Conservation (phyloP, 1,140 invertebrate species). For the Ericerus pela region DNA sequence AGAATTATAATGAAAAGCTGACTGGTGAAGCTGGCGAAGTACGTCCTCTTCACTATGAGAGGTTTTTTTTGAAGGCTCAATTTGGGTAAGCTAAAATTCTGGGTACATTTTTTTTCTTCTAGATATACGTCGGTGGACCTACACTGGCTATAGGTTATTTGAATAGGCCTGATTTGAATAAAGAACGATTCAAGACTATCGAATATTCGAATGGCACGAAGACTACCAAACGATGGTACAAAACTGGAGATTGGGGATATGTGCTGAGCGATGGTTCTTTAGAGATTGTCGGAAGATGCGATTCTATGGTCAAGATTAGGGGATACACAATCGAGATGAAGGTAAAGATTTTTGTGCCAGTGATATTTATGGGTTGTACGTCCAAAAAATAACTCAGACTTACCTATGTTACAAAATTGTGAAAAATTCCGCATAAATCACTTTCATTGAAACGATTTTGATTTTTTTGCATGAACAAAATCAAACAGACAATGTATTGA, state of each 20-base stretch:
- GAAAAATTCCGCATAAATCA: too few relatives aligned
- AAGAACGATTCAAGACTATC: constrained; percentile 30
- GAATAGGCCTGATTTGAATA: constrained; percentile 36
- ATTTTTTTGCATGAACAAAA: too few relatives aligned
- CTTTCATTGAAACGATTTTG: too few relatives aligned
- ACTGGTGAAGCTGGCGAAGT: constrained; percentile 37
- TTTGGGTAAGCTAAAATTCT: too few relatives aligned
- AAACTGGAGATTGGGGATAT: constrained; percentile 38
- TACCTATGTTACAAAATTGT: too few relatives aligned
- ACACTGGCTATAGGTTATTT: constrained; percentile 36
- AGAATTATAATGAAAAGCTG: constrained; percentile 31
- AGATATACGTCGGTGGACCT: constrained; percentile 37
- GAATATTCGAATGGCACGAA: constrained; percentile 15
- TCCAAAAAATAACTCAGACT: too few relatives aligned
- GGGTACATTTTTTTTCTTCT: constrained; percentile 4
- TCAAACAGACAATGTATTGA: too few relatives aligned
- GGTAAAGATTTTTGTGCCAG: constrained; percentile 17
- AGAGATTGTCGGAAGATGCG: constrained; percentile 38
- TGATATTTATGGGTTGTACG: too few relatives aligned
- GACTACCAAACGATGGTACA: constrained; percentile 29
- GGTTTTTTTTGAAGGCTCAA: background rate
- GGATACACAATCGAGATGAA: constrained; percentile 39
- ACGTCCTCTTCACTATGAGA: background rate
- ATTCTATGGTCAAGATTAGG: constrained; percentile 39
- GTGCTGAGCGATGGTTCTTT: constrained; percentile 34